Evolutionary conservation across 2,113 vertebrate genomes (phyloP), one percentile per base, ranked within the genome.

Genomic region (Scophthalmus maximus): DNA sequence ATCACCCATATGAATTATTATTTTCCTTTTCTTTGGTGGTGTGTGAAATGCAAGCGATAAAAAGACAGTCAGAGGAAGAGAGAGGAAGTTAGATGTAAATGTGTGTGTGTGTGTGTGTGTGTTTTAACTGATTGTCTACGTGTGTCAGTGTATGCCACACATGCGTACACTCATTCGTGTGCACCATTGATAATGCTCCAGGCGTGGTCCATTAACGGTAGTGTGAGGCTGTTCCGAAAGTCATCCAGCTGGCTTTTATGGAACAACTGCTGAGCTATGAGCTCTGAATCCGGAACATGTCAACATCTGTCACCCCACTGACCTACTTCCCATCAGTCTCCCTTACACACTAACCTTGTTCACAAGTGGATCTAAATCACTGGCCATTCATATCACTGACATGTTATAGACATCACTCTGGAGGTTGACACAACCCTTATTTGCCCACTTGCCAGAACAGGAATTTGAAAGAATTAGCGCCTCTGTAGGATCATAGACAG

Each of bases 221-320:
- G 56, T 8, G 61, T 62, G 57, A 84, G 57, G 58, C 51, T 42
- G 70, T 86, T 68, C 30, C 0, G 27, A 72, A 42, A 20, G 17
- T 62, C 42, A 66, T 78, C 68, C 79, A 81, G 68, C 78, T 90
- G 88, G 78, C 82, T 63, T 74, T 78, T 46, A 50, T 22, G 34
- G 34, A 65, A 58, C 77, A 62, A 82, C 91, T 86, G 92, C 84
- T 91, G 87, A 91, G 73, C 72, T 76, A 82, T 52, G 59, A 79
- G 68, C 51, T 88, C 60, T 71, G 71, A 73, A 78, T 87, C 62
- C 83, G 76, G 68, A 73, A 68, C 55, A 74, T 79, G 73, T 88
- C 78, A 78, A 87, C 89, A 90, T 90, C 81, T 63, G 73, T 89
- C 87, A 79, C 58, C 71, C 82, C 68, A 82, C 70, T 90, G 87